phyloP scores from a whole-genome alignment of 1,140 invertebrate genomes.

The Bombus haemorrhoidalis region DNA sequence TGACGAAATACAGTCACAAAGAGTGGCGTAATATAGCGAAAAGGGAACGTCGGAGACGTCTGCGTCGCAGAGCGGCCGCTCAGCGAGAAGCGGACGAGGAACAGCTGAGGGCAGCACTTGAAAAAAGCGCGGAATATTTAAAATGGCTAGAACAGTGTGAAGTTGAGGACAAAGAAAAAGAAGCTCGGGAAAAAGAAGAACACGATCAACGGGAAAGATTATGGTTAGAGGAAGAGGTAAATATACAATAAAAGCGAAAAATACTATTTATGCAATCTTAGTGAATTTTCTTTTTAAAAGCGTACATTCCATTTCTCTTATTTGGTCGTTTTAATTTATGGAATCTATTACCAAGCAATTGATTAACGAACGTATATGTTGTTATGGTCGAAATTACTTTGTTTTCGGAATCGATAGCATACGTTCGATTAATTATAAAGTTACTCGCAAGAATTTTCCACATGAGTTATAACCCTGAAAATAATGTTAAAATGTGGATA shows the following conservation, averaged over 20 bases:
- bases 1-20: constrained; percentile 75
- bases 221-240: constrained; percentile 81
- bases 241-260: neutral
- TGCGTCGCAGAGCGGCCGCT: constrained; percentile 81
- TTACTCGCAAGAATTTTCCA: neutral
- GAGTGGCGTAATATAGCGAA: constrained; percentile 86
- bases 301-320: neutral
- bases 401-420: constrained; percentile 19
- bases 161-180: constrained; percentile 77
- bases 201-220: constrained; percentile 72
- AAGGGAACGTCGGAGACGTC: constrained; percentile 84
- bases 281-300: neutral
- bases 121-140: constrained; percentile 78
- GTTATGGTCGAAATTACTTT: constrained; percentile 3
- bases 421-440: neutral
- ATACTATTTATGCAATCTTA: neutral
- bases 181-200: constrained; percentile 80
- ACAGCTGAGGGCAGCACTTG: constrained; percentile 65
- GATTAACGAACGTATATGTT: neutral
- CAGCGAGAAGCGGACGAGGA: constrained; percentile 72
- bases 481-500: constrained; percentile 37
- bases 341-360: neutral
- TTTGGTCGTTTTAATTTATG: neutral
- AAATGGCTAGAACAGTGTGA: constrained; percentile 79
- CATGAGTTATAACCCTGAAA: constrained; percentile 11